A percentile compares a stretch with the other conserved stretches of the same genome.
phyloP scores from a whole-genome alignment of 1,140 invertebrate species.

The Parapsyche elsis region DNA sequence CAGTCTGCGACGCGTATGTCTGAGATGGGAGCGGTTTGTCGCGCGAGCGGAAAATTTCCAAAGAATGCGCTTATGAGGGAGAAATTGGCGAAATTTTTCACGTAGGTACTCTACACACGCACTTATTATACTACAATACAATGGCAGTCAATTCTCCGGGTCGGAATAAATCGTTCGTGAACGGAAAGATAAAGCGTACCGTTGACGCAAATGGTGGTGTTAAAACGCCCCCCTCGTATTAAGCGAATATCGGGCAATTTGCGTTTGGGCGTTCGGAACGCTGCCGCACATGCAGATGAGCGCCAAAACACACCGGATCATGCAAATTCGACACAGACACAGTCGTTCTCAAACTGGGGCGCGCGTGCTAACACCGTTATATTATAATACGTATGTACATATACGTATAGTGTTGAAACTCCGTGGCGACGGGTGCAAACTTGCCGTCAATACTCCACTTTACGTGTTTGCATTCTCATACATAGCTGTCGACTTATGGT shows the following conservation, averaged over 20 bases:
- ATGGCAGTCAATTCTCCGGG: slow-evolving; percentile 35
- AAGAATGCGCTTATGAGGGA: no score
- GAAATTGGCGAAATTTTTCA: no score
- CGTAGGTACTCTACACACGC: not conserved
- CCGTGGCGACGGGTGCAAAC: no score
- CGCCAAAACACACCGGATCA: not conserved
- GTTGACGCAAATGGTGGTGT: slow-evolving; percentile 44
- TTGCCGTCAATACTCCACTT: no score
- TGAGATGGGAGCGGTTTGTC: no score
- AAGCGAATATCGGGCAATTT: slow-evolving; percentile 39
- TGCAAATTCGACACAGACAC: slow-evolving; percentile 40
- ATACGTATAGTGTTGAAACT: not conserved
- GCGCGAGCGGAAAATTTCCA: no score
- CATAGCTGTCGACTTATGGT: no score
- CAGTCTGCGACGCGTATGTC: no score
- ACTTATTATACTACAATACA: not conserved
- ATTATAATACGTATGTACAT: not conserved
- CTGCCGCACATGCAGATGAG: slow-evolving; percentile 1
- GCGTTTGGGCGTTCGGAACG: not conserved
- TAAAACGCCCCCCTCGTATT: slow-evolving; percentile 35
- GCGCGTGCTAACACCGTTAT: not conserved
- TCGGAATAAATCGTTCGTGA: slow-evolving; percentile 46
- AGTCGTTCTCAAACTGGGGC: slow-evolving; percentile 19
- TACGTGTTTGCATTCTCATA: no score
- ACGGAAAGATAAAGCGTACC: slow-evolving; percentile 43